These are phyloP conservation scores for Prenolepis imparis DNA, from an alignment of 2,888 invertebrate species.

Conservation along the genomic window DNA sequence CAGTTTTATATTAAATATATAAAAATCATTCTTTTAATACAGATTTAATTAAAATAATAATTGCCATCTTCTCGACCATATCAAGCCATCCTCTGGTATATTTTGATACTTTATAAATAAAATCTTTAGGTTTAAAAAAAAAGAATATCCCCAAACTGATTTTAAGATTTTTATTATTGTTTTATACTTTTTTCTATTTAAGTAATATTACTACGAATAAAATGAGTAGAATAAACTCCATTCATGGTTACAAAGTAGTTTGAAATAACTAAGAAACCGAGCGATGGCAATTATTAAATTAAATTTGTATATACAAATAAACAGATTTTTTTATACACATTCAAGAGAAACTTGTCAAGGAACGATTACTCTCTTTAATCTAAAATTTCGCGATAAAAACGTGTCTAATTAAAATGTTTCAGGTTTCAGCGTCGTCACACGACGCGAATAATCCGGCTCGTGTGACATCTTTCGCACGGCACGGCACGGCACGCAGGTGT, in stretches of 20 bases:
- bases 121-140: neutral
- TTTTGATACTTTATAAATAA: neutral
- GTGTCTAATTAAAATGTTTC: neutral
- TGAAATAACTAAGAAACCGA: neutral
- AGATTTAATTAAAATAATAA: neutral
- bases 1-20: constrained; percentile 11
- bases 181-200: neutral
- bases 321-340: constrained; percentile 14
- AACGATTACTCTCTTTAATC: neutral
- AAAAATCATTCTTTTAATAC: constrained; percentile 20
- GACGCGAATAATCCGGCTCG: constrained; percentile 31
- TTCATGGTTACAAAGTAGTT: neutral
- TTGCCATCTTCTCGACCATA: neutral
- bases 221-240: neutral
- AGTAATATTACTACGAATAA: neutral
- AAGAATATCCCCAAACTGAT: neutral
- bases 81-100: neutral
- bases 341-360: neutral
- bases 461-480: constrained; percentile 42
- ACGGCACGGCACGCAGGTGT: constrained; percentile 52
- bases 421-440: constrained; percentile 22
- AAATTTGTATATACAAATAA: constrained; percentile 10
- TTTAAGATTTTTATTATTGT: neutral
- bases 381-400: neutral
- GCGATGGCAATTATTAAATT: neutral